Evolutionary conservation across 2,888 invertebrate genomes (phyloP), one percentile per base, ranked within the genome.

Genomic region (Melanostoma scalare): DNA sequence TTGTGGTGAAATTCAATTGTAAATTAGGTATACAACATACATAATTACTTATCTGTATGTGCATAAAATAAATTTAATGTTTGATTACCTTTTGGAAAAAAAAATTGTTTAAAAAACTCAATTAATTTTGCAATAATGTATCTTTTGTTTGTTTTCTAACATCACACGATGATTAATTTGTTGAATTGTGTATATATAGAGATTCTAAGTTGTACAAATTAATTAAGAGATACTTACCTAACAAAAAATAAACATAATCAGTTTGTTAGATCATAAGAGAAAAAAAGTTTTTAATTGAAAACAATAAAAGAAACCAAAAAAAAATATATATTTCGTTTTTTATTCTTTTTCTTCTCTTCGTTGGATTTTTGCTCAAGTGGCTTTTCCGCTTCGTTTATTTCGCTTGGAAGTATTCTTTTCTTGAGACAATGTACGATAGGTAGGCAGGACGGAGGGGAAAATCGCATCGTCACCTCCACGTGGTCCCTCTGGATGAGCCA

Each of bases 61-160:
- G 42, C 5, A 44, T 20, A 56, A n/a, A 46, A 10, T 46, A 10
- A 46, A 46, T 42, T 42, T 9, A 5, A 42, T 6, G 8, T 42
- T 46, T 52, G 33, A n/a, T 35, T 60, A 42, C 42, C 44, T 60
- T 44, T 44, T 60, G 42, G 6, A 44, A 33, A 33, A 10, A 50
- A 38, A 48, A 38, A n/a, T 44, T 20, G 20, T 20, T 20, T 33
- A n/a, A 30, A 50, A 50, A 20, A 68, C 61, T 68, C n/a, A 81
- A 77, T 56, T 63, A 58, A 65, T 20, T 56, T 82, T 82, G 82
- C 78, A 82, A 82, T 78, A 78, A 78, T 82, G 63, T 82, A 78
- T 81, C 72, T 68, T 60, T 63, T n/a, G 20, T 20, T 20, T 20
- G 20, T 20, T 58, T 46, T 69, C 61, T 48, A 52, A 52, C 30